Conservation (phyloP, 2,797 vertebrate species). For the Emydoidea blandingii region DNA sequence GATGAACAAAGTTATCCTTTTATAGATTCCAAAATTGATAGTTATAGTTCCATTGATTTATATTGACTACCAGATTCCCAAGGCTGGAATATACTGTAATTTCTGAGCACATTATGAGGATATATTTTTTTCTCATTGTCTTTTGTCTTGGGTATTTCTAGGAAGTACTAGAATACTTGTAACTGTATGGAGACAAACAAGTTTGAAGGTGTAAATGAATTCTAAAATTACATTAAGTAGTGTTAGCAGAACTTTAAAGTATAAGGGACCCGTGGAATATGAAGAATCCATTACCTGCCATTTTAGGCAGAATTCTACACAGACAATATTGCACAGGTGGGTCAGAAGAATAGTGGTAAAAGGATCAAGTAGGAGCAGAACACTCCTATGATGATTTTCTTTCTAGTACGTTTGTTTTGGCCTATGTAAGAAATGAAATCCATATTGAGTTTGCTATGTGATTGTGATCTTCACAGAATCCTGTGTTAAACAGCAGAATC, state of each 20-base stretch:
- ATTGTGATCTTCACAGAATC: background rate
- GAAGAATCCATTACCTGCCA: background rate
- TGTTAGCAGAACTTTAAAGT: background rate
- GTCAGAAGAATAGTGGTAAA: background rate
- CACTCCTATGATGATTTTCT: background rate
- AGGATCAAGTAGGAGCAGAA: background rate
- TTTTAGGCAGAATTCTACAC: background rate
- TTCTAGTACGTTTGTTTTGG: background rate
- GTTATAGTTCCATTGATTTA: background rate
- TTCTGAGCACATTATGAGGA: background rate
- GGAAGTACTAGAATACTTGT: background rate
- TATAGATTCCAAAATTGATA: background rate
- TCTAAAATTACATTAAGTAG: background rate
- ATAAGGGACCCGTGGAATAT: background rate
- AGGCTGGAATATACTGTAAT: background rate
- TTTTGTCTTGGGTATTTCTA: background rate
- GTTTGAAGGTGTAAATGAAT: background rate
- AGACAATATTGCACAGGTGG: background rate
- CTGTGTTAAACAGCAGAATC: background rate
- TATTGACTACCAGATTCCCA: background rate
- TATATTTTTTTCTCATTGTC: background rate
- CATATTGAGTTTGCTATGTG: background rate
- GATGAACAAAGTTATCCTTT: background rate
- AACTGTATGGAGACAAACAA: background rate
- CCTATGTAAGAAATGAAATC: background rate